Conservation (phyloP, 1,140 invertebrate species). For the Bacillus rossius region DNA sequence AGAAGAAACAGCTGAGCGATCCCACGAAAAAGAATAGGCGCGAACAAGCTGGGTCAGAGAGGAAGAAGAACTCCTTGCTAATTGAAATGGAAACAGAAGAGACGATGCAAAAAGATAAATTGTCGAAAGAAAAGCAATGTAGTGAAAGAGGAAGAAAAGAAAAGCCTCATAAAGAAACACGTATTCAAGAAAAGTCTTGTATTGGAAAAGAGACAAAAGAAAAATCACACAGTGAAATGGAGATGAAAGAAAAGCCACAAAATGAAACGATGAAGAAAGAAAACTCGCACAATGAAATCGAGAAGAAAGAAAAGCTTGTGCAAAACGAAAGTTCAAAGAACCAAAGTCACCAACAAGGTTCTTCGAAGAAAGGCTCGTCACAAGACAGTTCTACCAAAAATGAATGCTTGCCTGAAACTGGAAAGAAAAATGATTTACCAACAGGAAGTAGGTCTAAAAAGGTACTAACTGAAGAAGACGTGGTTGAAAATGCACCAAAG, state of each 20-base stretch:
- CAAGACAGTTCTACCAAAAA: too few species aligned
- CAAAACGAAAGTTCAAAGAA: too few species aligned
- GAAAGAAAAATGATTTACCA: too few species aligned
- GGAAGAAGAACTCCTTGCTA: background rate
- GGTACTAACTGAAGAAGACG: too few species aligned
- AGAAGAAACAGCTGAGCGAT: too few species aligned
- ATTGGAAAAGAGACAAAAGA: background rate
- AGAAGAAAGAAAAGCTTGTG: conserved; percentile 18
- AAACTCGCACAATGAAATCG: conserved; percentile 27
- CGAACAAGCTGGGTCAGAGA: background rate
- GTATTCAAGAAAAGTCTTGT: background rate
- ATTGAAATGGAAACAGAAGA: background rate
- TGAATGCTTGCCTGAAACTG: too few species aligned
- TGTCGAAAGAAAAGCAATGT: conserved; percentile 19
- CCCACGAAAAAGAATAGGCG: conserved; percentile 2
- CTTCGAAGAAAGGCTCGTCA: too few species aligned
- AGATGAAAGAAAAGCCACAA: background rate
- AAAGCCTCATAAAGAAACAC: conserved; percentile 6
- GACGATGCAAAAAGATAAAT: conserved; percentile 6
- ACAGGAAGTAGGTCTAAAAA: too few species aligned
- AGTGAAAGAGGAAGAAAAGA: conserved; percentile 14
- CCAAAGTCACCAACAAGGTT: too few species aligned
- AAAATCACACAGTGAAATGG: conserved; percentile 2
- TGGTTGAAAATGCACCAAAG: too few species aligned
- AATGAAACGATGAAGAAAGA: conserved; percentile 30